Base-by-base conservation (phyloP, 2,888 invertebrate genomes). In the Tricholauxania praeusta region DNA sequence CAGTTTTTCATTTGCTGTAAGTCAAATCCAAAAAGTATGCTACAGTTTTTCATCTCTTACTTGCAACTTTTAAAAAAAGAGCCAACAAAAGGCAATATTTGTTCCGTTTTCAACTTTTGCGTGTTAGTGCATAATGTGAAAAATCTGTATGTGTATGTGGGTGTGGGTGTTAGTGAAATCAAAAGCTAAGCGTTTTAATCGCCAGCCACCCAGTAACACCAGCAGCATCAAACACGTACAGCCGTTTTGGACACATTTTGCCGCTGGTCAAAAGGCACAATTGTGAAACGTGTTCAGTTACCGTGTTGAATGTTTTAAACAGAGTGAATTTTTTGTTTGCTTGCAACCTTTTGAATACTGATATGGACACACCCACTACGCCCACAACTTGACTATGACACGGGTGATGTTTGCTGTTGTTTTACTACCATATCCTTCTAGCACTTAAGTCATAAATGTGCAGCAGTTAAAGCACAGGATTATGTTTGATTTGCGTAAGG, bases 231-330 rank as follows among this genome's bases (percentile, higher is more conserved):
- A 10, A 39, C 39, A 39, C 49, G 19, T 22, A 47, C 47, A 63
- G 12, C 48, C n/a, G 32, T 15, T 65, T 55, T 55, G 64, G 66
- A 32, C 66, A 55, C 7, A 67, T 17, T 57, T 57, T 19, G 67
- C 67, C 47, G 47, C 19, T 67, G 67, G 67, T 19, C 67, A 67
- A 67, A 48, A 12, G 39, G 39, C 10, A 39, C 39, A 39, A 39
- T 10, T 39, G 39, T 39, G 28, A 17, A 53, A 67, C 66, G 66
- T 67, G 66, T 19, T 67, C 55, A 55, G 55, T 53, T 53, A 55
- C 19, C 55, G 17, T 67, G 39, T 17, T 47, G 19, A 12, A 10
- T 68, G 39, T 48, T 49, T 68, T 59, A 15, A 68, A 39, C 53
- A 7, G 28, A 8, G 15, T 1, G 39, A 39, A 39, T 10, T 39